Base-by-base conservation (phyloP, 2,888 invertebrate species). In the Dinocampus coccinellae region DNA sequence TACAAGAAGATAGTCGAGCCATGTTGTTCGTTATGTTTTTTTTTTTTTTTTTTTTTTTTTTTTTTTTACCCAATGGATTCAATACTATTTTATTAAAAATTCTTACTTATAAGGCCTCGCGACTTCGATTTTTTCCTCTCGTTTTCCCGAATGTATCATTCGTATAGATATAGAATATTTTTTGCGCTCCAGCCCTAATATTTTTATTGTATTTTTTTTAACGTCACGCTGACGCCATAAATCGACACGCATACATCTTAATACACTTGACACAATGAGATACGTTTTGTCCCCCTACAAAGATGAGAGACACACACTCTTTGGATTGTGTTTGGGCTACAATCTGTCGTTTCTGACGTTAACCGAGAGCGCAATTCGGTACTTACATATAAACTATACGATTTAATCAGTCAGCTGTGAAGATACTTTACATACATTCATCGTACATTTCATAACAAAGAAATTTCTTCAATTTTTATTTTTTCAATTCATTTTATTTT, bases 1-100 rank as follows among this genome's bases (percentile, higher is more conserved):
- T 92, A 73, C 90, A 86, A 58, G 84, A 82, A 78, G 88, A 88
- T 78, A 88, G 86, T 79, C 85, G 87, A 73, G 89, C 88, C 90
- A 90, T 47, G 47, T 89, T 70, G 60, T 65, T 34, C 34, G 24
- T 53, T 29, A 36, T 9, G 26, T 26, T 34, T 57, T 69, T 62
- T 61, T n/a, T 63, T 62, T 39, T 11, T 55, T n/a, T n/a, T n/a
- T n/a, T 29, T 52, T 9, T 34, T 26, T 34, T 57, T 69, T 62
- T 61, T n/a, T 63, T 62, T 39, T 11, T 55, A 9, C 26, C 16
- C 42, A 42, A n/a, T n/a, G 42, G 42, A n/a, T 47, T 47, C 47
- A 20, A 20, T 47, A 4, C 4, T 16, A 47, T 47, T 0, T 47
- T 2, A 3, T 7, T 16, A 47, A 7, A 6, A 20, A 47, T 16